phyloP scores from a whole-genome alignment of 2,113 vertebrate genomes.

The Anolis sagrei region DNA sequence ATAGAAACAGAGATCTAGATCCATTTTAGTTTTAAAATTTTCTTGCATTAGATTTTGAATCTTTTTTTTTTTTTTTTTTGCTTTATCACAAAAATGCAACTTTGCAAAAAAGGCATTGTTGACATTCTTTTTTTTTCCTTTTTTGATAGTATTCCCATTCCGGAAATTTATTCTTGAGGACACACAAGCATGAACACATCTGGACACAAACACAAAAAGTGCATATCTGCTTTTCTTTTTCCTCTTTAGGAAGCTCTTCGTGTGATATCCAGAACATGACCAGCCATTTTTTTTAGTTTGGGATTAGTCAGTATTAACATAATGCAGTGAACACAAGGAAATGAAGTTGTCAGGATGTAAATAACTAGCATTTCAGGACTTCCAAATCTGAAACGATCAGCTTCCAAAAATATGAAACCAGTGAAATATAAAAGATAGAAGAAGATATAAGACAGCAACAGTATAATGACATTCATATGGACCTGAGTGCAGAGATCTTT shows the following conservation, averaged over 20 bases:
- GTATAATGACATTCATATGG: constrained; percentile 39
- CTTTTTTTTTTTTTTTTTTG: too few relatives aligned
- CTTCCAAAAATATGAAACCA: background rate
- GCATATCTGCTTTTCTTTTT: too few relatives aligned
- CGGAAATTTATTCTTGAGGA: too few relatives aligned
- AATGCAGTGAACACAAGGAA: constrained; percentile 30
- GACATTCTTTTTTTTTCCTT: too few relatives aligned
- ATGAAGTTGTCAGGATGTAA: background rate
- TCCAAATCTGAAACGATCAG: too few relatives aligned
- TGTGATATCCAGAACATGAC: background rate
- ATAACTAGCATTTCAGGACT: background rate
- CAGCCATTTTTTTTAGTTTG: constrained; percentile 14
- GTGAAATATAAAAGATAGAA: constrained; percentile 28
- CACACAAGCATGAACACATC: too few relatives aligned
- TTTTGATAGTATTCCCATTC: too few relatives aligned
- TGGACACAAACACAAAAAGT: background rate
- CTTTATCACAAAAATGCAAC: too few relatives aligned
- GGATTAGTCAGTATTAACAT: constrained; percentile 48
- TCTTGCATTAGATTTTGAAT: too few relatives aligned
- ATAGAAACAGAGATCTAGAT: too few relatives aligned
- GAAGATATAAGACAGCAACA: constrained; percentile 36
- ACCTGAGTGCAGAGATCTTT: constrained; percentile 29
- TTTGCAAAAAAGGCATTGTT: too few relatives aligned
- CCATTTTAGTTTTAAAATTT: too few relatives aligned
- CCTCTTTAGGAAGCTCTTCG: background rate